Percentiles rank a stretch among this genome's conserved stretches.
phyloP scores from a whole-genome alignment of 2,113 vertebrate species.

The Pelodiscus sinensis region DNA sequence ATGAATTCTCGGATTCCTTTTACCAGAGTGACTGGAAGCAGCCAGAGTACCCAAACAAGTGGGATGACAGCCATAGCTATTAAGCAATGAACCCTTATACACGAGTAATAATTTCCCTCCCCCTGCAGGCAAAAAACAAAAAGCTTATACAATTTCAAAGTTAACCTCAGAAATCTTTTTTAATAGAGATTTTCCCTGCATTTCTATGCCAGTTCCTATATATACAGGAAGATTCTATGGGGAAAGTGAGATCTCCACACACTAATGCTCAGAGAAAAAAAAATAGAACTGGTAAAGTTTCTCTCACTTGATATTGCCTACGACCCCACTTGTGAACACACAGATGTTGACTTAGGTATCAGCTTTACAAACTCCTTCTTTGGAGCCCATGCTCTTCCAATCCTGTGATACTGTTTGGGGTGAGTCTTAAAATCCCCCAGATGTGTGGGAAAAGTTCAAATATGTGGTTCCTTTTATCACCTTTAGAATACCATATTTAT shows the following conservation, averaged over 20 bases:
- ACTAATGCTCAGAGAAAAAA: neutral
- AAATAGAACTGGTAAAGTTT: neutral
- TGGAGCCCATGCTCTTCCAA: neutral
- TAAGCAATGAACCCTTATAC: neutral
- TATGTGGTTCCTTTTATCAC: neutral
- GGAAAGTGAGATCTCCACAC: neutral
- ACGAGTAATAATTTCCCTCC: neutral
- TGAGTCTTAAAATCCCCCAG: neutral
- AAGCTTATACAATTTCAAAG: neutral
- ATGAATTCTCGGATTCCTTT: neutral
- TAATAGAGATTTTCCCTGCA: neutral
- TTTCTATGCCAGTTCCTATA: neutral
- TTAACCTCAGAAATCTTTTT: neutral
- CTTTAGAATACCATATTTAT: neutral
- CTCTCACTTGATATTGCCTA: accelerated
- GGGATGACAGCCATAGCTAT: neutral
- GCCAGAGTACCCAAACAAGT: neutral
- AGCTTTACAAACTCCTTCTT: neutral
- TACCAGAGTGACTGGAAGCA: neutral
- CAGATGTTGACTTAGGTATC: accelerated
- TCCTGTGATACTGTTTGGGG: neutral
- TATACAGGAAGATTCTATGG: neutral
- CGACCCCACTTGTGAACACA: neutral
- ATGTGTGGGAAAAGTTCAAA: neutral
- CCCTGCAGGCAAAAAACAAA: neutral